phyloP scores from a whole-genome alignment of 1,140 invertebrate species.

The Lasaia peninsularis region DNA sequence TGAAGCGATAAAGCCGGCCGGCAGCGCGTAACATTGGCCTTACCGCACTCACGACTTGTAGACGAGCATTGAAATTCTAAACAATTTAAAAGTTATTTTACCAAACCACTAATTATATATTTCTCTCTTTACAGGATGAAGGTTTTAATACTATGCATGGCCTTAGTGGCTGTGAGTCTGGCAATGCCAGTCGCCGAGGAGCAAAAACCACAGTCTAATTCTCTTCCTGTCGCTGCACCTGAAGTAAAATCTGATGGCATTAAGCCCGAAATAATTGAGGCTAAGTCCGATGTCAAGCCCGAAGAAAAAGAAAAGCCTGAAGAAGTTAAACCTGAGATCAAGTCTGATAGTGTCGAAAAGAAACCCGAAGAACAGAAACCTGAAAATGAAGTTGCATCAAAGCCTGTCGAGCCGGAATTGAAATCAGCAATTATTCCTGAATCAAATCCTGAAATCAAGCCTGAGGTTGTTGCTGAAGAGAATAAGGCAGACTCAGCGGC shows the following conservation, averaged over 20 bases:
- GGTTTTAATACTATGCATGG: slow-evolving; percentile 68
- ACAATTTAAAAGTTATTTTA: slow-evolving; percentile 36
- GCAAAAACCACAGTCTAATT: slow-evolving; percentile 37
- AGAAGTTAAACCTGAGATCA: slow-evolving; percentile 32
- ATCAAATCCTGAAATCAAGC: slow-evolving; percentile 16
- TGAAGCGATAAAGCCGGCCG: slow-evolving; percentile 45
- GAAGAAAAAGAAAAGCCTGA: slow-evolving; percentile 22
- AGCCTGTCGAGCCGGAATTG: slow-evolving; percentile 25
- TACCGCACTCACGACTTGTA: slow-evolving; percentile 60
- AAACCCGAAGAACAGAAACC: slow-evolving; percentile 30
- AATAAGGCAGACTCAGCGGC: slow-evolving; percentile 31
- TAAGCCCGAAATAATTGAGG: slow-evolving; percentile 19
- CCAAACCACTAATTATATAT: slow-evolving; percentile 48
- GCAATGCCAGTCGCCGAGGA: slow-evolving; percentile 70
- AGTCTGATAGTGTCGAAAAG: slow-evolving; percentile 30
- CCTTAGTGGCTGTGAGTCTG: slow-evolving; percentile 61
- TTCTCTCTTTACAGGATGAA: slow-evolving; percentile 70
- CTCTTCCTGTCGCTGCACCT: slow-evolving; percentile 31
- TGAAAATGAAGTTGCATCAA: slow-evolving; percentile 29
- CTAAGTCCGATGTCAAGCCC: not conserved
- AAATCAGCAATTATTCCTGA: slow-evolving; percentile 27
- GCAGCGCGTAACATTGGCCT: slow-evolving; percentile 71
- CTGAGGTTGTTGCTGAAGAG: slow-evolving; percentile 25
- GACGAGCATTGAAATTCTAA: slow-evolving; percentile 48
- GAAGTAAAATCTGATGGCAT: slow-evolving; percentile 38